Evolutionary conservation across 1,140 invertebrate genomes (phyloP), one percentile per base, ranked within the genome.

Genomic region (Hyphantria cunea): DNA sequence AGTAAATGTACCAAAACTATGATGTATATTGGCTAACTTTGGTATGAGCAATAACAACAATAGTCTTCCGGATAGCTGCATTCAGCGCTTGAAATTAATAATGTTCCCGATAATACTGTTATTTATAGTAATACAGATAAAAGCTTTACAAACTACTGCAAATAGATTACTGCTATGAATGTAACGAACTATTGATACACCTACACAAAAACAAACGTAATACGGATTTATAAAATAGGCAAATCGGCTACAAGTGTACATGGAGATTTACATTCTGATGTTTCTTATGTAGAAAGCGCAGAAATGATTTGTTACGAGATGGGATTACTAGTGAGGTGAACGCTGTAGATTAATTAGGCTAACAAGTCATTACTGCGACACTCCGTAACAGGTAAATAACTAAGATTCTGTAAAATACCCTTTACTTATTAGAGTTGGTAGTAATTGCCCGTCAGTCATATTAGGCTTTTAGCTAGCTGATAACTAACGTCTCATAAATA

Each of bases 251-350:
- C 14, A 42, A 61, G 50, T 49, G 41, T 37, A 54, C 54, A 41
- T 47, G 39, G 54, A 66, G 70, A 70, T 63, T 61, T 65, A 58
- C 65, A 73, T 73, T 62, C 64, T 44, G 49, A 63, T 50, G 41
- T 55, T 59, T 39, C 71, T 69, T 69, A 66, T 56, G 66, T 66
- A 64, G 53, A 66, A 52, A 61, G 60, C 60, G 32, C 37, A 41
- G 45, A 15, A 64, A 33, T 17, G 17, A 15, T 53, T 34, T 17
- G 50, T 33, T n/a, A 60, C 58, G 48, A 62, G 68, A 68, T 68
- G 58, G 31, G 42, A 47, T 45, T 56, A 56, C 41, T 25, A 17
- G 3, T 37, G 17, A 47, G 52, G 32, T n/a, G 41, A 47, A 12
- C 13, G 9, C 31, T 34, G 34, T 42, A 47, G 12, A 13, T 31